phyloP scores from a whole-genome alignment of 2,888 invertebrate genomes.

The Xestoiulus laeticollis region DNA sequence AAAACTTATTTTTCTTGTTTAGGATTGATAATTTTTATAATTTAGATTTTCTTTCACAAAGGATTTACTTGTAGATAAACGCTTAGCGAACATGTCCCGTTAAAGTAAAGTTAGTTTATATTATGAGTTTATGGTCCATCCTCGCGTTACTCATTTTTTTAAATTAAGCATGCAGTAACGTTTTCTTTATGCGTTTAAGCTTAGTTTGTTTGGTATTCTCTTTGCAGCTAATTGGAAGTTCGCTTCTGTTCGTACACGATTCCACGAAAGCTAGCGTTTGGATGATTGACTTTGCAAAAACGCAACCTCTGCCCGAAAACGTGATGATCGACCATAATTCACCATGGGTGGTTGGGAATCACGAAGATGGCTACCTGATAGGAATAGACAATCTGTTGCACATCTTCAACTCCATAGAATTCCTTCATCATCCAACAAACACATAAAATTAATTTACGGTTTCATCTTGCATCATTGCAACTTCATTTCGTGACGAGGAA shows the following conservation, averaged over 20 bases:
- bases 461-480: not conserved
- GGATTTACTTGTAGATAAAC: no score
- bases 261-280: constrained; percentile 86
- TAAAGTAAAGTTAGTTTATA: no score
- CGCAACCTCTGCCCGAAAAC: constrained; percentile 80
- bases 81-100: no score
- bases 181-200: no score
- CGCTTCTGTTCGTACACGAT: constrained; percentile 94
- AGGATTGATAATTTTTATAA: no score
- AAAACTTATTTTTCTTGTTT: no score
- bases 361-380: constrained; percentile 94
- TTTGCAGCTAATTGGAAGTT: constrained; percentile 86
- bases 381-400: constrained; percentile 90
- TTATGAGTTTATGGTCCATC: no score
- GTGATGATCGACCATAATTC: constrained; percentile 80
- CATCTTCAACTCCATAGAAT: constrained; percentile 69
- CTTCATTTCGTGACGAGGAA: not conserved
- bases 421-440: not conserved
- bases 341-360: constrained; percentile 90
- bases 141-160: no score
- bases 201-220: constrained; percentile 52
- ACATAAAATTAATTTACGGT: not conserved
- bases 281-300: constrained; percentile 99
- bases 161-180: no score
- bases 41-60: no score